Evolutionary conservation across 2,888 invertebrate species (phyloP).

Genomic region (Fabriciana adippe): DNA sequence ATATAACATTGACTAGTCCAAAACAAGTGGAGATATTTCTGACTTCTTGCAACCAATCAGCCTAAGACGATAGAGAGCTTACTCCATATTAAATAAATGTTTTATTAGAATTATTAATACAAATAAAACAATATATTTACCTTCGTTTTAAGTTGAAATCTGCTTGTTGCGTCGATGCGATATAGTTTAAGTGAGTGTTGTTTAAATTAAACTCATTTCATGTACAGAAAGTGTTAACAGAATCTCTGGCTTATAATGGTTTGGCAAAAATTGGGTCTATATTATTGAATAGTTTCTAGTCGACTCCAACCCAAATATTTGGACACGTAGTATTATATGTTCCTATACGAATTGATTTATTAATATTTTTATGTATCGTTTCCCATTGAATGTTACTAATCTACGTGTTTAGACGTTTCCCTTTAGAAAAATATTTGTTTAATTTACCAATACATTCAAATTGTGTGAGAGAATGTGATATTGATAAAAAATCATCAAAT

Average conservation of each 20-base stretch:
- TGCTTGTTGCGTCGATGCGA: constrained; percentile 75
- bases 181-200: constrained; percentile 62
- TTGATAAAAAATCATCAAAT: constrained; percentile 55
- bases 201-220: constrained; percentile 42
- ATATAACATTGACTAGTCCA: not conserved
- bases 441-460: constrained; percentile 57
- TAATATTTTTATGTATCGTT: constrained; percentile 42
- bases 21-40: constrained; percentile 47
- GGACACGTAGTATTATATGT: constrained; percentile 64
- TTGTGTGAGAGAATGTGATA: constrained; percentile 71
- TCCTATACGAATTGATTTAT: constrained; percentile 64
- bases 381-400: constrained; percentile 50
- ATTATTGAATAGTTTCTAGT: constrained; percentile 64
- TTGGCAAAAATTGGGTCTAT: constrained; percentile 51
- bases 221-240: constrained; percentile 52
- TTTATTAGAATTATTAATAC: constrained; percentile 76
- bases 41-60: constrained; percentile 67
- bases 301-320: constrained; percentile 71
- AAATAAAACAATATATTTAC: constrained; percentile 75
- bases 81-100: constrained; percentile 74
- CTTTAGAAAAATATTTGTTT: constrained; percentile 57
- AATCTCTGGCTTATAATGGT: constrained; percentile 46
- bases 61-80: constrained; percentile 81
- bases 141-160: constrained; percentile 74
- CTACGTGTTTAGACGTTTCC: constrained; percentile 63